Evolutionary conservation across 2,113 vertebrate species (phyloP), one percentile per base, ranked within the genome.

Genomic region (Aldabrachelys gigantea): DNA sequence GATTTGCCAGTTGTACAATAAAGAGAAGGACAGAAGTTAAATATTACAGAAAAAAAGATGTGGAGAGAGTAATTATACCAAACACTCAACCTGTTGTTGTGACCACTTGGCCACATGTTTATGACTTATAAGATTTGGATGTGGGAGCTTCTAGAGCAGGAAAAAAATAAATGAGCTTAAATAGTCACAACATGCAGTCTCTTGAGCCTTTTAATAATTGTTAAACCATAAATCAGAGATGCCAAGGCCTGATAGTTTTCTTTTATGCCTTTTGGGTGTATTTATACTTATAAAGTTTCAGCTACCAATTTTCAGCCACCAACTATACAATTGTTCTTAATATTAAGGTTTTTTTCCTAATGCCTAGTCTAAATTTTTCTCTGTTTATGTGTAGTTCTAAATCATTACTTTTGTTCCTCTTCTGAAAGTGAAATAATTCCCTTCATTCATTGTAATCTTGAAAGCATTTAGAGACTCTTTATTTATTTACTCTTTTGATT

Each of bases 341-440:
- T 80, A 3, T 5, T 22, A 50, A 75, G 49, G 6, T n/a, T 47
- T 65, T 29, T 1, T 21, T 54, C 19, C 19, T 65, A 44, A 52
- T 41, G 54, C 44, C 4, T 25, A 59, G 3, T 11, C 10, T 57
- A 69, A 1, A 4, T 16, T 75, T 78, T 16, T 38, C 41, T 59
- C 31, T 27, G 5, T 2, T 1, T 35, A 11, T 49, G 13, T 27
- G 8, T 29, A 11, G 29, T 41, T 1, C 1, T 35, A 17, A 21
- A 2, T 19, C 47, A 19, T 27, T 31, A 16, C 22, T 52, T 72
- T 80, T 6, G 29, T 31, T 4, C 0, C 1, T 49, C 1, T 75
- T 82, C 17, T 85, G 49, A 82, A 85, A 81, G 56, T 59, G 1
- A 1, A 2, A 29, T 53, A 35, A 11, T 57, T 80, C 0, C 2